Evolutionary conservation across 1,140 invertebrate genomes (phyloP).

Genomic region (Fopius arisanus): DNA sequence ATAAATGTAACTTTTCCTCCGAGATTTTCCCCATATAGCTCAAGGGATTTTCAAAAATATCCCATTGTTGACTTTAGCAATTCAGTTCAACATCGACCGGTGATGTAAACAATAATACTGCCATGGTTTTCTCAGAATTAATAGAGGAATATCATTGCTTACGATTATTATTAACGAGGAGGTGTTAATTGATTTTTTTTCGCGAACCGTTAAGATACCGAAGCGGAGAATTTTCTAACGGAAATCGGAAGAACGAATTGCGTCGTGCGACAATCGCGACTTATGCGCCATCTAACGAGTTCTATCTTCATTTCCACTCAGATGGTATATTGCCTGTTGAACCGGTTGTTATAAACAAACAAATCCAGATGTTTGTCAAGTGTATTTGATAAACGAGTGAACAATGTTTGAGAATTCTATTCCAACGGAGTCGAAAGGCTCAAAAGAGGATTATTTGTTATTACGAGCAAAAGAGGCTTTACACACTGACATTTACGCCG

Average conservation of each 20-base stretch:
- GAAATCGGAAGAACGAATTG: too few species aligned
- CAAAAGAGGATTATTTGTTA: slow-evolving; percentile 83
- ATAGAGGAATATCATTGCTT: too few species aligned
- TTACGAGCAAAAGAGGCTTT: slow-evolving; percentile 76
- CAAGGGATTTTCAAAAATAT: slow-evolving; percentile 53
- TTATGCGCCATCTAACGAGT: neutral
- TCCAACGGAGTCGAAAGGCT: slow-evolving; percentile 51
- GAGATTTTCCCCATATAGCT: slow-evolving; percentile 41
- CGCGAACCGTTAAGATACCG: too few species aligned
- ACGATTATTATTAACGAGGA: too few species aligned
- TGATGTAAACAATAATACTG: neutral
- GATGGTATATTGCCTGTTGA: neutral
- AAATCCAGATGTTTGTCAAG: too few species aligned
- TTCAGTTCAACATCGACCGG: neutral
- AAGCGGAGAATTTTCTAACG: too few species aligned
- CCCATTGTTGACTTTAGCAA: slow-evolving; percentile 38
- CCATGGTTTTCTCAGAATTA: too few species aligned
- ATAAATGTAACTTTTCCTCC: slow-evolving; percentile 57
- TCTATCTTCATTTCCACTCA: neutral
- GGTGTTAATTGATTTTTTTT: too few species aligned
- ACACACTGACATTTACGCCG: slow-evolving; percentile 75
- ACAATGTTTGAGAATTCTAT: slow-evolving; percentile 56
- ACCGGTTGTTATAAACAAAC: too few species aligned
- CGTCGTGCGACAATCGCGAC: too few species aligned
- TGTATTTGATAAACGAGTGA: neutral